phyloP scores from a whole-genome alignment of 2,888 invertebrate genomes.

The Crepidodera aurea region DNA sequence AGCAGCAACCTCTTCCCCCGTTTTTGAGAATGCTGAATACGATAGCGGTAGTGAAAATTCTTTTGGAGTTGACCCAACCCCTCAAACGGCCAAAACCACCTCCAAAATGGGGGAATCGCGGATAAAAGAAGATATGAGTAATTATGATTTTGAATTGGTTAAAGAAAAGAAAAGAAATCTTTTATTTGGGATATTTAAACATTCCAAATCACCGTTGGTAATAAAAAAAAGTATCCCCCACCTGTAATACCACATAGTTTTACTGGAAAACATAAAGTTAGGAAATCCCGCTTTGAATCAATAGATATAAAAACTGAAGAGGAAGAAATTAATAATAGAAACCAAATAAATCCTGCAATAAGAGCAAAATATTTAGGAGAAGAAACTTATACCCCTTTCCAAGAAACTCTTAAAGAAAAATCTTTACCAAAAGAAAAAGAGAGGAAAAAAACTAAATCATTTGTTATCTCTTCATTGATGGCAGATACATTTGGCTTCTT shows the following conservation, averaged over 20 bases:
- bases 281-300: slow-evolving; percentile 66
- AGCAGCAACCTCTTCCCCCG: no score
- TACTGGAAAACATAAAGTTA: slow-evolving; percentile 66
- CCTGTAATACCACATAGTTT: slow-evolving; percentile 72
- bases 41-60: no score
- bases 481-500: slow-evolving; percentile 69
- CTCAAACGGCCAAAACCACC: no score
- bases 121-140: slow-evolving; percentile 86
- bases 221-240: slow-evolving; percentile 64
- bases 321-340: slow-evolving; percentile 46
- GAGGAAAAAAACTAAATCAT: slow-evolving; percentile 5
- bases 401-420: slow-evolving; percentile 14
- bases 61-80: no score
- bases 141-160: slow-evolving; percentile 87
- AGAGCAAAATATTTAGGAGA: slow-evolving; percentile 54
- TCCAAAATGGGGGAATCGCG: no score
- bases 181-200: slow-evolving; percentile 63
- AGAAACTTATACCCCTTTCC: slow-evolving; percentile 43
- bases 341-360: slow-evolving; percentile 51
- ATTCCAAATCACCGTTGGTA: slow-evolving; percentile 50
- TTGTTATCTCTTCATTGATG: slow-evolving; percentile 55
- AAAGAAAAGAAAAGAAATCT: no score
- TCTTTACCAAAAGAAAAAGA: slow-evolving; percentile 5
- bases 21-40: no score
- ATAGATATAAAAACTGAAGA: slow-evolving; percentile 46